Evolutionary conservation across 2,113 vertebrate species (phyloP).

Genomic region (Cygnus buccinator): DNA sequence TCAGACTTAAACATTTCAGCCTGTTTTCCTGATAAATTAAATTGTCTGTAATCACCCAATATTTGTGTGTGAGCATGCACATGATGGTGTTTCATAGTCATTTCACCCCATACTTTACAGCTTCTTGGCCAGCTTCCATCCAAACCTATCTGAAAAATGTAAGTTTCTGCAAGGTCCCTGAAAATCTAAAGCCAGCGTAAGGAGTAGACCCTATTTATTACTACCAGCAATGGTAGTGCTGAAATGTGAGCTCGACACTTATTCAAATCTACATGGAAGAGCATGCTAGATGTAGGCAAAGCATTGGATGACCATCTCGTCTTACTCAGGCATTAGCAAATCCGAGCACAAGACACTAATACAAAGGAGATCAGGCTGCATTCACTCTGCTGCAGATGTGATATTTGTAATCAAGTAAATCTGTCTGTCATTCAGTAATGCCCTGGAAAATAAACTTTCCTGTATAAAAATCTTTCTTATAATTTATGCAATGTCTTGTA

Average conservation of each 20-base stretch:
- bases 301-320: neutral
- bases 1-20: conserved; percentile 21
- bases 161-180: neutral
- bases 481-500: neutral
- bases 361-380: neutral
- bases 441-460: conserved; percentile 14
- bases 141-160: neutral
- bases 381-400: neutral
- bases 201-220: neutral
- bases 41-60: rapidly evolving
- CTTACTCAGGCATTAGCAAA: neutral
- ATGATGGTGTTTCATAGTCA: neutral
- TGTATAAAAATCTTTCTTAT: neutral
- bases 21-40: neutral
- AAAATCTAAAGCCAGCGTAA: neutral
- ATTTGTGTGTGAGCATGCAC: neutral
- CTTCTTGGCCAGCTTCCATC: neutral
- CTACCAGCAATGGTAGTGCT: rapidly evolving
- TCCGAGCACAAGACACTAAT: neutral
- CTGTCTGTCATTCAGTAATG: neutral
- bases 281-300: neutral
- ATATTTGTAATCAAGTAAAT: neutral
- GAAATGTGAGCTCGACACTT: neutral
- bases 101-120: neutral
- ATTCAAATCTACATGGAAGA: neutral